Percentiles rank a stretch among this genome's conserved stretches.
Evolutionary conservation across 2,113 vertebrate species (phyloP).

Genomic region (Danionella cerebrum): DNA sequence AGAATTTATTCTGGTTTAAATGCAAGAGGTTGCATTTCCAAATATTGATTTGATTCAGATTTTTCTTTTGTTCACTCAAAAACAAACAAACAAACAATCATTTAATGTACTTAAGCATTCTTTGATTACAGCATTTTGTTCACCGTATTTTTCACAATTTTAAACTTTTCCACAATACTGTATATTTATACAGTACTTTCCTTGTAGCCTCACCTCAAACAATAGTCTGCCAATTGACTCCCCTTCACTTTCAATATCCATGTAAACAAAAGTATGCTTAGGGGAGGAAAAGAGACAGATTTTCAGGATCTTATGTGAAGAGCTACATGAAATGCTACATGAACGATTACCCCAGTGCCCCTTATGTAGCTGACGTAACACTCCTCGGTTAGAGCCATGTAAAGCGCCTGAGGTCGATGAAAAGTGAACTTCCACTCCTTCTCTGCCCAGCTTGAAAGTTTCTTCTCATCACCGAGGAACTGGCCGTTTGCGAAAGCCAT

Average conservation of each 20-base stretch:
- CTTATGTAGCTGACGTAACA: conserved; percentile 66
- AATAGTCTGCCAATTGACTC: conserved; percentile 66
- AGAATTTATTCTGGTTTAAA: too few species aligned
- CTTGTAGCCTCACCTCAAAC: conserved; percentile 71
- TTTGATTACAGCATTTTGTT: too few species aligned
- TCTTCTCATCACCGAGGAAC: conserved; percentile 72
- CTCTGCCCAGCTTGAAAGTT: conserved; percentile 69
- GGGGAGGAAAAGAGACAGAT: neutral
- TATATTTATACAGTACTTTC: neutral
- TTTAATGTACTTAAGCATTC: too few species aligned
- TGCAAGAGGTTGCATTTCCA: too few species aligned
- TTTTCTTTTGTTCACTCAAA: too few species aligned
- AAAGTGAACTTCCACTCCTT: conserved; percentile 63
- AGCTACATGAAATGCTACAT: neutral
- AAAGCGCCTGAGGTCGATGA: conserved; percentile 55
- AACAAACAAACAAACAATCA: too few species aligned
- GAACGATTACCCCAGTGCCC: conserved; percentile 61
- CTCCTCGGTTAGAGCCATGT: conserved; percentile 64
- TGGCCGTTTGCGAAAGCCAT: conserved; percentile 73
- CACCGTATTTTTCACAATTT: too few species aligned
- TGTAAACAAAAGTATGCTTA: conserved; percentile 73
- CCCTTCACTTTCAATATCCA: conserved; percentile 68
- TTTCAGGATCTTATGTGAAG: too few species aligned
- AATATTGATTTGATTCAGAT: too few species aligned
- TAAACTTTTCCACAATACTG: too few species aligned